Base-by-base conservation (phyloP, 2,797 vertebrate genomes). In the Falco peregrinus region DNA sequence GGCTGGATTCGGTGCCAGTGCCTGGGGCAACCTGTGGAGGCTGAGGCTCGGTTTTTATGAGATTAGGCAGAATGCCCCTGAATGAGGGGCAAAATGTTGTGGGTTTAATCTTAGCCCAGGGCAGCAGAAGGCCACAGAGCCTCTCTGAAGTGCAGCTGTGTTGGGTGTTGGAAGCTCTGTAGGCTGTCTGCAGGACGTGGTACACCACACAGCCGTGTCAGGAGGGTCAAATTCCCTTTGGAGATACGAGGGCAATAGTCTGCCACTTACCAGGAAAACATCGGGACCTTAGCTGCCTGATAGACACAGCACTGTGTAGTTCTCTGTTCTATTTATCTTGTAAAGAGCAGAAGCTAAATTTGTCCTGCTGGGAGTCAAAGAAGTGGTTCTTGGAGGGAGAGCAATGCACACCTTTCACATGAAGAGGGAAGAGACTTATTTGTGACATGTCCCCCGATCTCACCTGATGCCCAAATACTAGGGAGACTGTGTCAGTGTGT, bases 81-180 rank as follows among this genome's bases (percentile, higher is more conserved):
- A 70, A 71, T 24, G 64, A 53, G 54, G 60, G 90, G 90, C 61
- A 91, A 59, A 74, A 78, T 65, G 26, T 26, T 75, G 53, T 78
- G 65, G 14, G 68, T 90, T 87, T 76, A 35, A 43, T 84, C 69
- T 87, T 79, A 41, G 59, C 63, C 74, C 63, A 56, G n/a, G 88
- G 74, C 76, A 91, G 69, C 54, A 78, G 91, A 86, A 91, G 64
- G 75, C 79, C 41, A 18, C 47, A 48, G 70, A 82, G 25, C 39
- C 75, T 25, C 59, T 94, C 70, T 94, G 90, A 95, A 95, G 84
- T 70, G 83, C 88, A 93, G 91, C 87, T 95, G 59, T 90, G 83
- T 73, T 5, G n/a, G 65, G 41, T 0, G 0, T 25, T 73, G 68
- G 71, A 90, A 61, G 68, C 67, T 85, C 47, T 87, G 60, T 63